Conservation (phyloP, 2,888 invertebrate species). For the Amphipoea lucens region DNA sequence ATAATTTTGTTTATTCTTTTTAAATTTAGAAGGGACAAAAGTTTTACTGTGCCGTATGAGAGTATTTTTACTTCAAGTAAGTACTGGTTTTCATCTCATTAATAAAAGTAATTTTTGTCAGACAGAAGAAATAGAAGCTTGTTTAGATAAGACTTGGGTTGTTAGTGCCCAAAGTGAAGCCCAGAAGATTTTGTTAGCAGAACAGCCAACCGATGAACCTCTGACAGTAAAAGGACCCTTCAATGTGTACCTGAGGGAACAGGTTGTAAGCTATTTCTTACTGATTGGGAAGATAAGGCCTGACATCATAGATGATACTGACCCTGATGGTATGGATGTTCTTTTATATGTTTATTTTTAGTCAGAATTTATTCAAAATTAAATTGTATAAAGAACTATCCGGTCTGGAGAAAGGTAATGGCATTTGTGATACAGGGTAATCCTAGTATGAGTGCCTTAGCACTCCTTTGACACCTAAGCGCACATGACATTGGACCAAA, state of each 20-base stretch:
- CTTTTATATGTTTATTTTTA: not conserved
- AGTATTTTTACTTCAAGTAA: not conserved
- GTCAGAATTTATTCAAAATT: not conserved
- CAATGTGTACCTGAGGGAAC: slow-evolving; percentile 94
- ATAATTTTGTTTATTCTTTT: slow-evolving; percentile 49
- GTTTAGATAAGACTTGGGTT: slow-evolving; percentile 97
- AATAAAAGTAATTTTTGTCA: slow-evolving; percentile 78
- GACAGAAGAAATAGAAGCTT: slow-evolving; percentile 93
- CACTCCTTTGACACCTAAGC: not conserved
- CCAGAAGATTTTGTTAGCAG: slow-evolving; percentile 93
- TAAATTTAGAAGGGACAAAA: not conserved
- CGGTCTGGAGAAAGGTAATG: not conserved
- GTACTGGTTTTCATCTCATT: not conserved
- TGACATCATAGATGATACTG: slow-evolving; percentile 84
- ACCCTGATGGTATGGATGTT: slow-evolving; percentile 91
- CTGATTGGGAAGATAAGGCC: slow-evolving; percentile 92
- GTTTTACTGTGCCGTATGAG: not conserved
- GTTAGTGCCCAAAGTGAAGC: slow-evolving; percentile 95
- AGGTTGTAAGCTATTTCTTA: slow-evolving; percentile 95
- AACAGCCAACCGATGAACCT: slow-evolving; percentile 90
- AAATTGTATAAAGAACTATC: not conserved
- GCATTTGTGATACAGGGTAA: not conserved
- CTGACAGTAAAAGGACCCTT: slow-evolving; percentile 96
- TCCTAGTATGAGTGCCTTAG: not conserved
- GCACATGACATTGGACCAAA: not conserved